Percentiles rank a stretch among this genome's conserved stretches.
Evolutionary conservation across 2,888 invertebrate genomes (phyloP).

Genomic region (Pachliopta kotzebuea): DNA sequence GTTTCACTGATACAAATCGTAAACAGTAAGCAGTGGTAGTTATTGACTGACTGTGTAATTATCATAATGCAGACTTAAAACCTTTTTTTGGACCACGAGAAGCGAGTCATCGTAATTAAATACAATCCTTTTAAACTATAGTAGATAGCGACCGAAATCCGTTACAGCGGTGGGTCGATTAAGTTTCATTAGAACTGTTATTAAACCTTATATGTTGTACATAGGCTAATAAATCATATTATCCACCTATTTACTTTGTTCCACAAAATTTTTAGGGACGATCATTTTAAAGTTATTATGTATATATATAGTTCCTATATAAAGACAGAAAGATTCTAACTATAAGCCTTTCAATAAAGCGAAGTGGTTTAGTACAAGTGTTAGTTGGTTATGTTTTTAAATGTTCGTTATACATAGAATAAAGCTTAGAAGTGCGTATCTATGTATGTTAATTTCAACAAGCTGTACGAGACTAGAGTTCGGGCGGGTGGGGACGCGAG

Average conservation of each 20-base stretch:
- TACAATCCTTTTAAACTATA: conserved; percentile 61
- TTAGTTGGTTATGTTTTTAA: too few relatives aligned
- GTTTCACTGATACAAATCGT: conserved; percentile 27
- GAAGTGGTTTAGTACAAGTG: too few relatives aligned
- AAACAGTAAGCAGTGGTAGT: conserved; percentile 41
- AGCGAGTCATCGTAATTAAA: conserved; percentile 72
- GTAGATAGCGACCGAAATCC: conserved; percentile 48
- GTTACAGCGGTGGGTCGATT: conserved; percentile 45
- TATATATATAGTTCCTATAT: too few relatives aligned
- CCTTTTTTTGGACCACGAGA: conserved; percentile 51
- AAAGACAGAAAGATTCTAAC: too few relatives aligned
- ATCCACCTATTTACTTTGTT: conserved; percentile 10
- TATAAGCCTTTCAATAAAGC: too few relatives aligned
- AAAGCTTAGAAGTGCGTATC: background rate
- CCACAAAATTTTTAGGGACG: conserved; percentile 6
- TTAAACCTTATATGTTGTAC: conserved; percentile 36
- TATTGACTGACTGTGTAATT: conserved; percentile 61
- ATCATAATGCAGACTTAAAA: conserved; percentile 68
- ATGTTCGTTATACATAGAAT: background rate
- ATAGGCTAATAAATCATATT: conserved; percentile 32
- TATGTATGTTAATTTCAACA: conserved; percentile 50
- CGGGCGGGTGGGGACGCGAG: conserved; percentile 50
- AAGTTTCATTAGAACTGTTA: conserved; percentile 46
- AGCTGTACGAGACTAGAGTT: conserved; percentile 51
- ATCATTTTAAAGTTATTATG: background rate